Base-by-base conservation (phyloP, 2,797 vertebrate genomes). In the Meda fulgida region DNA sequence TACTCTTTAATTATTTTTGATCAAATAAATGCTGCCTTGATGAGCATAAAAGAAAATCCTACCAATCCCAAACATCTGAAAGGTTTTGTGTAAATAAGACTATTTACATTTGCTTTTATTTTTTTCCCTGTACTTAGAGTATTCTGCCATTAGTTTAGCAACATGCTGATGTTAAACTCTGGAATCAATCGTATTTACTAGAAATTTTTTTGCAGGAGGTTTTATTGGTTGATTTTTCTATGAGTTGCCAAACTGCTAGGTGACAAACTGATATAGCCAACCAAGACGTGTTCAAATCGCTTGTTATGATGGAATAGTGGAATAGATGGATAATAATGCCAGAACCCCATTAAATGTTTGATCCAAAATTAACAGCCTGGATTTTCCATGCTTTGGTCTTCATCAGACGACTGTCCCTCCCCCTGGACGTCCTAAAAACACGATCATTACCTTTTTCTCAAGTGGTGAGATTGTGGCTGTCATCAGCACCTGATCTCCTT, bases 371-470 rank as follows among this genome's bases (percentile, higher is more conserved):
- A 48, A 34, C 29, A 36, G 2, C 65, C 21, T 1, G 13, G 38
- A 38, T 9, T 53, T 43, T 8, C 11, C 19, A 23, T 23, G 40
- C 34, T 29, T 36, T 7, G 0, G 48, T 63, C 19, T 46, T 82
- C 36, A 19, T 63, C 38, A 34, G 10, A 60, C 7, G 14, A 34
- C 34, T 19, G 11, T 23, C 55, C 10, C 14, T 40, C n/a, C 23
- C 26, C 31, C 18, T 43, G 53, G 26, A 23, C 14, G 8, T 73
- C 80, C 73, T 73, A 72, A 43, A 82, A 82, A 19, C 55, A 73
- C n/a, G 55, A 82, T 82, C 80, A 48, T 5, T n/a, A 19, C 38
- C 38, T 60, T 81, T 60, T 81, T 81, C 51, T 73, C 34, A 18
- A 38, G n/a, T 73, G 34, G 5, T 36, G 36, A 73, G 70, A 82